These are phyloP conservation scores for Agrilus planipennis DNA, from an alignment of 1,140 invertebrate species.

Conservation along the genomic window DNA sequence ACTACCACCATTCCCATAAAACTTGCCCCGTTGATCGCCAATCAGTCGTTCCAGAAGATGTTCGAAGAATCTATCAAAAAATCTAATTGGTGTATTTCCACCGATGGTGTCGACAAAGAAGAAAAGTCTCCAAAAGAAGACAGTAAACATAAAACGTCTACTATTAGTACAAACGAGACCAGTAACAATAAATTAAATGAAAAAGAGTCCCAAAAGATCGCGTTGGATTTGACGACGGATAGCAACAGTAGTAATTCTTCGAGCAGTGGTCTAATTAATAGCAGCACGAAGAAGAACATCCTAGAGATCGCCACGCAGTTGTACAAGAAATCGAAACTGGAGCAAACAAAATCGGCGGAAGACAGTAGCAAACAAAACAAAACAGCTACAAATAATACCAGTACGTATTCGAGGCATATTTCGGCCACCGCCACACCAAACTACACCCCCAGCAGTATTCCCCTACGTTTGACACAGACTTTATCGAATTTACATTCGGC, in stretches of 20 bases:
- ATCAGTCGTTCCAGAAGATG: conserved; percentile 32
- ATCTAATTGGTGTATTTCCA: too few species aligned
- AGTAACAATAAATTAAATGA: not conserved
- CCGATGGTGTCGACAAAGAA: too few species aligned
- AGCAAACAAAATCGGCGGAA: conserved; percentile 13
- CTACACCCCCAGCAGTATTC: conserved; percentile 9
- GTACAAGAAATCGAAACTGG: conserved; percentile 26
- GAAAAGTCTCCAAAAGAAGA: not conserved
- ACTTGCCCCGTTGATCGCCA: conserved; percentile 13
- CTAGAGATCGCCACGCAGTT: conserved; percentile 28
- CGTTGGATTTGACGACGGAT: conserved; percentile 8
- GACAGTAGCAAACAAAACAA: too few species aligned
- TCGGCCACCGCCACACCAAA: too few species aligned
- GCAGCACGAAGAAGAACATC: conserved; percentile 20
- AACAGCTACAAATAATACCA: too few species aligned
- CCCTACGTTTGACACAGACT: too few species aligned
- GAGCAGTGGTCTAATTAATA: not conserved
- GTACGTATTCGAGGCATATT: too few species aligned
- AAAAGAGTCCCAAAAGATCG: conserved; percentile 7
- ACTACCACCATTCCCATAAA: not conserved
- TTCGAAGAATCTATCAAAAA: conserved; percentile 32
- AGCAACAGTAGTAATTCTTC: not conserved
- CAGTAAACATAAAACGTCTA: not conserved
- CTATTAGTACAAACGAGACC: not conserved
- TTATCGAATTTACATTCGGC: conserved; percentile 25